Base-by-base conservation (phyloP, 2,113 vertebrate species). In the Eurypyga helias region DNA sequence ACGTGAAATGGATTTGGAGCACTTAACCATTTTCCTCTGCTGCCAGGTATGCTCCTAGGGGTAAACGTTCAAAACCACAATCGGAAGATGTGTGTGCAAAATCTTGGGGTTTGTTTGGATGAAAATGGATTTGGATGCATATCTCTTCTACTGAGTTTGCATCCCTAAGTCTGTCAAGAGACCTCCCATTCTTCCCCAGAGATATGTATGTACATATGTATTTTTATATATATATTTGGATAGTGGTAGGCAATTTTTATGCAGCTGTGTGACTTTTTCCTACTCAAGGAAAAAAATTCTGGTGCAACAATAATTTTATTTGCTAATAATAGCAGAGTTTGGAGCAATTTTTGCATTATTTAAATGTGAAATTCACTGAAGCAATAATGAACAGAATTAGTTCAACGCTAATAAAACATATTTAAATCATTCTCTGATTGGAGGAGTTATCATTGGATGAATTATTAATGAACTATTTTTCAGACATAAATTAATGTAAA, bases 381-480 rank as follows among this genome's bases (percentile, higher is more conserved):
- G 11, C 36, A 84, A 16, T 86, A 84, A 75, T 60, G 43, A 89
- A 78, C 6, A 26, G 46, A 81, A 51, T 85, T 91, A 84, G 48
- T 81, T 31, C 48, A 95, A 89, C 24, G 41, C 28, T 45, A 52
- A 49, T 78, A 79, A 92, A 89, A 92, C 36, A 1, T 52, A 67
- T 85, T 89, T 87, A 91, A 87, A 79, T 92, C 7, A 73, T 80
- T 76, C 43, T 54, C 60, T 86, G 72, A 76, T 83, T 93, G 83
- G 65, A 81, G n/a, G 69, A 87, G 33, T 90, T 92, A 78, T 75
- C 24, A 61, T 28, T 90, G 28, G 73, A 85, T 93, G 34, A 95
- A 91, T 97, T 92, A 96, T 93, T 96, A 28, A 93, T 71, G 57
- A 90, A 31, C 21, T 75, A 33, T 65, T 93, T 96, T 89, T 89